Conservation (phyloP, 1,140 invertebrate species). For the Drosophila truncata region DNA sequence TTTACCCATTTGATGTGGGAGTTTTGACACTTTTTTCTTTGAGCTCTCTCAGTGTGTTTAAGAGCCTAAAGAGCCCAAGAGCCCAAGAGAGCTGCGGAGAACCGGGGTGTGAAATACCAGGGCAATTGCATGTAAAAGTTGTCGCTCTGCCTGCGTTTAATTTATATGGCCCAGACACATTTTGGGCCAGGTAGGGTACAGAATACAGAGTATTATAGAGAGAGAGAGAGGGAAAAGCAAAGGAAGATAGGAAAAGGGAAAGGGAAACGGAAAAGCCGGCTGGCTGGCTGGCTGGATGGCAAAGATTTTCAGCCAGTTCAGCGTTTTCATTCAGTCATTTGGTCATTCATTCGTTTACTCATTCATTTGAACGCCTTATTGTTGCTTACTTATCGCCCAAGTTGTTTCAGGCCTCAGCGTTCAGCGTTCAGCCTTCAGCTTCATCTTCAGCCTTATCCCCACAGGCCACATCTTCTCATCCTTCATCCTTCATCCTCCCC, state of each 20-base stretch:
- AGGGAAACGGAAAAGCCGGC: constrained; percentile 10
- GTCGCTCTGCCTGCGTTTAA: constrained; percentile 74
- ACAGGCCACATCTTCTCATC: neutral
- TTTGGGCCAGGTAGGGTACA: constrained; percentile 18
- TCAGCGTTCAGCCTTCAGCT: neutral
- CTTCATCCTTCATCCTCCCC: constrained; percentile 18
- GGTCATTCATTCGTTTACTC: constrained; percentile 63
- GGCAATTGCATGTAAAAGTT: constrained; percentile 81
- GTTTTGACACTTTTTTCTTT: constrained; percentile 36
- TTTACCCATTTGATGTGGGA: constrained; percentile 21
- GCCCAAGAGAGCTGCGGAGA: neutral
- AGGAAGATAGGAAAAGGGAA: too few species aligned
- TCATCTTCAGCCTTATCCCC: neutral
- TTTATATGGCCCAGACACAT: constrained; percentile 68
- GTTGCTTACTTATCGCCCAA: constrained; percentile 81
- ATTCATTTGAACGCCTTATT: constrained; percentile 71
- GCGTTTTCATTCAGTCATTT: constrained; percentile 66
- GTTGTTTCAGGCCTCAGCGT: constrained; percentile 48
- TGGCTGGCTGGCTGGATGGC: neutral
- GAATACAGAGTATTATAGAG: constrained; percentile 1
- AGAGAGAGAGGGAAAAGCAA: neutral
- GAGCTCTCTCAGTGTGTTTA: constrained; percentile 10
- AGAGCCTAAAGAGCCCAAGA: too few species aligned
- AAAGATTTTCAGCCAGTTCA: constrained; percentile 56
- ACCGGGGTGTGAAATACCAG: constrained; percentile 62